Evolutionary conservation across 1,140 invertebrate genomes (phyloP), one percentile per base, ranked within the genome.

Genomic region (Nephotettix cincticeps): DNA sequence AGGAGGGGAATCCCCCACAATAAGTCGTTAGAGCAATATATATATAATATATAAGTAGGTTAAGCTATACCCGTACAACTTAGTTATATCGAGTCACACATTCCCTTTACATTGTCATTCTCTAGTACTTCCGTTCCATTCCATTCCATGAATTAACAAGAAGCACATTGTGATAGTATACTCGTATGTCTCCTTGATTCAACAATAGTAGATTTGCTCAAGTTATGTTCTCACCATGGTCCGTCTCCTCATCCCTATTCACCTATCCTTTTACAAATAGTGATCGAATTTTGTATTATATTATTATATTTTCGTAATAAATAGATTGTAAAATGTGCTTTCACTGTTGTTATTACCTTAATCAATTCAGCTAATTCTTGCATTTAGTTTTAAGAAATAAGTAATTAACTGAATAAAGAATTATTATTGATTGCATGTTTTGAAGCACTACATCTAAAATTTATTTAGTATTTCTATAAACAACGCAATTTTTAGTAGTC

Each of bases 281-380:
- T 69, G 63, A 69, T 69, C 73, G 72, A 74, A 72, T 74, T 74
- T 74, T 74, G 73, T 74, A 74, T 67, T 64, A 74, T 74, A 74
- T 74, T 74, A 74, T 74, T 74, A 74, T 74, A 74, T 74, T 74
- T 74, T 74, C 73, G 71, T 74, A 74, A 74, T 72, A 74, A 74
- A 72, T 72, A 72, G 71, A 67, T 67, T 67, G 64, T 67, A 67
- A 67, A 67, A 67, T 43, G 23, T 40, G 32, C 19, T 21, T 25
- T 32, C 3, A n/a, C 9, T 40, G n/a, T 32, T 30, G 14, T 65
- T 32, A 3, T 65, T 1, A n/a, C 27, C 30, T 58, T 1, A 58
- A 1, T n/a, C n/a, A n/a, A n/a, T n/a, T n/a, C n/a, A n/a, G n/a
- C n/a, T n/a, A n/a, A n/a, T n/a, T n/a, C n/a, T n/a, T n/a, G n/a